Evolutionary conservation across 2,797 vertebrate species (phyloP).

Genomic region (Trematomus bernacchii): DNA sequence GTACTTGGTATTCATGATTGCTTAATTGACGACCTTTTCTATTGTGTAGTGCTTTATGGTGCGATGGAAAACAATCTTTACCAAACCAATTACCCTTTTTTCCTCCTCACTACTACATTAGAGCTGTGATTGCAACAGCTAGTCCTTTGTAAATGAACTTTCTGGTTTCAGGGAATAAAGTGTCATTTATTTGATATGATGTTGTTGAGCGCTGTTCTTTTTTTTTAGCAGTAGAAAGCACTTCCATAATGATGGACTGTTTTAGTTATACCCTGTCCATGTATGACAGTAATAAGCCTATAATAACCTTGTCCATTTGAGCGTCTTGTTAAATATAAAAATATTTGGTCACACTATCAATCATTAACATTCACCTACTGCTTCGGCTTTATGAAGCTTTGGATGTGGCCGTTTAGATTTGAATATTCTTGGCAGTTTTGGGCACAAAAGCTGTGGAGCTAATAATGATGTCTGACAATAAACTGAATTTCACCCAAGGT

Average conservation of each 20-base stretch:
- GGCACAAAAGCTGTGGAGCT: conserved; percentile 16
- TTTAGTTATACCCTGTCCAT: conserved; percentile 86
- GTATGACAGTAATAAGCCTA: conserved; percentile 93
- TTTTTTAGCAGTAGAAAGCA: conserved; percentile 80
- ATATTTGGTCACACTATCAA: conserved; percentile 99
- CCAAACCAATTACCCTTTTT: conserved; percentile 99
- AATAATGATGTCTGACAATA: conserved; percentile 20
- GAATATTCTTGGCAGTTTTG: conserved; percentile 39
- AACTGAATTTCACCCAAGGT: neutral
- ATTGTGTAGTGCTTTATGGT: conserved; percentile 99
- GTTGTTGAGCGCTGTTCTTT: conserved; percentile 81
- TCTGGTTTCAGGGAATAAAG: conserved; percentile 99
- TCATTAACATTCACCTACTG: conserved; percentile 80
- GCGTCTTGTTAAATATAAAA: conserved; percentile 93
- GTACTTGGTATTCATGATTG: conserved; percentile 99
- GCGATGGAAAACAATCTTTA: conserved; percentile 99
- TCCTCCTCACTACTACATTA: conserved; percentile 98
- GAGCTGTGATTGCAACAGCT: conserved; percentile 99
- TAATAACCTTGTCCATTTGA: conserved; percentile 89
- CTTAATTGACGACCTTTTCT: conserved; percentile 99
- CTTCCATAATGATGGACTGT: conserved; percentile 93
- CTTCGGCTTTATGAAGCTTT: conserved; percentile 47
- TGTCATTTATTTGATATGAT: conserved; percentile 98
- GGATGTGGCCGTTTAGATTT: conserved; percentile 42
- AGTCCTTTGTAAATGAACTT: conserved; percentile 99